A percentile compares a stretch with the other conserved stretches of the same genome.
Conservation (phyloP, 2,888 invertebrate genomes). For the Diarsia brunnea region DNA sequence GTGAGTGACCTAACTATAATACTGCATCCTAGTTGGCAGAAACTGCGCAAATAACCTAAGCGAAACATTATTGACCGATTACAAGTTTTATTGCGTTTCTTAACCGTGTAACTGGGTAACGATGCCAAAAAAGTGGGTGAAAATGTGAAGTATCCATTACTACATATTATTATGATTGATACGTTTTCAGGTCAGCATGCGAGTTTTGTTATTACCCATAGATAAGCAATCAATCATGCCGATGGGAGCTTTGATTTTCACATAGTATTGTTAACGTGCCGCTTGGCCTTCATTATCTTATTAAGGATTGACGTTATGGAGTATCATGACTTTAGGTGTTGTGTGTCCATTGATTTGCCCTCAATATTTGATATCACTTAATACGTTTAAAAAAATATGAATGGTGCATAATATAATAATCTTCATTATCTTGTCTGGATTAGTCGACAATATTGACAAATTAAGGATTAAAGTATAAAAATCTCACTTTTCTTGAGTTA, state of each 20-base stretch:
- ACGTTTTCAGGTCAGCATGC: conserved; percentile 75
- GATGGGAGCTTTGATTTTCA: conserved; percentile 46
- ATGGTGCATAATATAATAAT: neutral
- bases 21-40: conserved; percentile 56
- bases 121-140: conserved; percentile 81
- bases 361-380: conserved; percentile 20
- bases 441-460: neutral
- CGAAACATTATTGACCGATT: conserved; percentile 38
- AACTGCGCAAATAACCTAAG: conserved; percentile 65
- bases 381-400: neutral
- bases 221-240: conserved; percentile 62
- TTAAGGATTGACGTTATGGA: conserved; percentile 20
- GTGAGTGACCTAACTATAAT: conserved; percentile 30
- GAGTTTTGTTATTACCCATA: conserved; percentile 48
- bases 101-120: conserved; percentile 81
- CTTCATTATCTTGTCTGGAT: neutral
- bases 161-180: conserved; percentile 73
- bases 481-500: neutral
- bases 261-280: conserved; percentile 21
- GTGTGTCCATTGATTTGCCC: conserved; percentile 16
- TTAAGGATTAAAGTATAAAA: neutral
- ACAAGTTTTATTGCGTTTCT: conserved; percentile 68
- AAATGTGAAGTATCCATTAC: conserved; percentile 75
- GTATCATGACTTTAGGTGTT: conserved; percentile 5
- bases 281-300: conserved; percentile 34